phyloP scores from a whole-genome alignment of 1,140 invertebrate species.

The Drosophila kanapiae region DNA sequence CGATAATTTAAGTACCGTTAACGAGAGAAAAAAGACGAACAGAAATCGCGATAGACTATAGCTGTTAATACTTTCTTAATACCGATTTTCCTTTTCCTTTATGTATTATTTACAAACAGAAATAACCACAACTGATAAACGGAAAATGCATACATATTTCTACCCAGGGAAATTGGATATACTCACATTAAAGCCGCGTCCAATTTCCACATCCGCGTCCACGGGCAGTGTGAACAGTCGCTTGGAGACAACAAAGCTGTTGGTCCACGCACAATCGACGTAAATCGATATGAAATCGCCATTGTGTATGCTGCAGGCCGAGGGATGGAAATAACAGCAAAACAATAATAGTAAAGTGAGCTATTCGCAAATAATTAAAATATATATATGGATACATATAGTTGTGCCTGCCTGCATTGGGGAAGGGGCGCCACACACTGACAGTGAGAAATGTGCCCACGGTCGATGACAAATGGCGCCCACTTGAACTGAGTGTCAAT shows the following conservation, averaged over 20 bases:
- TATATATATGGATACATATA: conserved; percentile 51
- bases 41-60: not conserved
- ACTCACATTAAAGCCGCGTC: conserved; percentile 85
- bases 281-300: conserved; percentile 85
- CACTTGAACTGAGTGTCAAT: conserved; percentile 80
- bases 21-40: not conserved
- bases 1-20: not conserved
- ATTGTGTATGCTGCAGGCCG: conserved; percentile 77
- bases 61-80: not conserved
- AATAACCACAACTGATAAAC: not conserved
- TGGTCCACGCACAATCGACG: conserved; percentile 83
- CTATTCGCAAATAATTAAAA: conserved; percentile 75
- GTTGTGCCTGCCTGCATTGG: not conserved
- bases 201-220: conserved; percentile 84
- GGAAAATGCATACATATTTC: not conserved
- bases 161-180: not conserved
- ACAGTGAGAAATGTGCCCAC: conserved; percentile 66
- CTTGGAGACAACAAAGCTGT: conserved; percentile 84
- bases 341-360: conserved; percentile 51
- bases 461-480: conserved; percentile 74
- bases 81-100: not conserved
- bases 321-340: conserved; percentile 36
- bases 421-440: conserved; percentile 32
- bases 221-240: conserved; percentile 77
- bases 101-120: not conserved